Percentiles rank a stretch among this genome's conserved stretches.
phyloP scores from a whole-genome alignment of 23 tunicate species.

The Trididemnum nubilum region DNA sequence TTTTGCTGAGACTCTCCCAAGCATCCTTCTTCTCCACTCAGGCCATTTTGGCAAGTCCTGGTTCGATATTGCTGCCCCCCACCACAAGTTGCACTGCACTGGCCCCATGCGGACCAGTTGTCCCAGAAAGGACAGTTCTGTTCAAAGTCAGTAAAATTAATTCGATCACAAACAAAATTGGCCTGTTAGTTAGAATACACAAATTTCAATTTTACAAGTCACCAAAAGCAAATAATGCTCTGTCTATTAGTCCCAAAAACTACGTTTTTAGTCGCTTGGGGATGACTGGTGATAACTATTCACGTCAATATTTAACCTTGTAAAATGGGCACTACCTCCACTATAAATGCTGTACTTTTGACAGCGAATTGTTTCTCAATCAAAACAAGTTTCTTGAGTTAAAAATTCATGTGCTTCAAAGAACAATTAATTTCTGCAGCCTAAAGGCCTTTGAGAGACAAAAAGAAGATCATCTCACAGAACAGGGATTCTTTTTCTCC shows the following conservation, averaged over 20 bases:
- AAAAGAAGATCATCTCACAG: no score
- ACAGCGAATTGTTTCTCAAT: no score
- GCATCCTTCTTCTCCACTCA: conserved; percentile 58
- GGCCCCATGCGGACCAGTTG: conserved; percentile 46
- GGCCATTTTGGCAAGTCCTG: conserved; percentile 54
- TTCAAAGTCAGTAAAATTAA: neutral
- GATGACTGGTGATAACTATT: no score
- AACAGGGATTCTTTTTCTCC: no score
- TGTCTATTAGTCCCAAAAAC: conserved; percentile 32
- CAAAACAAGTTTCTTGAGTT: no score
- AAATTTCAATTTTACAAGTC: conserved; percentile 48
- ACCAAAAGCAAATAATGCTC: no score
- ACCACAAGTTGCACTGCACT: conserved; percentile 75
- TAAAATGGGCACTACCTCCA: no score
- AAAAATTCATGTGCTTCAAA: no score
- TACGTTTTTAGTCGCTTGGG: conserved; percentile 12
- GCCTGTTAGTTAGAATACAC: neutral
- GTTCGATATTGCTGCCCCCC: conserved; percentile 40
- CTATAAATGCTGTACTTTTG: no score
- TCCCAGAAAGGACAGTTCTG: conserved; percentile 72
- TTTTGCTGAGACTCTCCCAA: conserved; percentile 18
- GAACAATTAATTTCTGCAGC: no score
- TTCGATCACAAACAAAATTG: neutral
- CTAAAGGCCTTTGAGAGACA: no score
- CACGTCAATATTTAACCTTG: no score